Conservation (phyloP, 2,888 invertebrate species). For the Elegia similella region DNA sequence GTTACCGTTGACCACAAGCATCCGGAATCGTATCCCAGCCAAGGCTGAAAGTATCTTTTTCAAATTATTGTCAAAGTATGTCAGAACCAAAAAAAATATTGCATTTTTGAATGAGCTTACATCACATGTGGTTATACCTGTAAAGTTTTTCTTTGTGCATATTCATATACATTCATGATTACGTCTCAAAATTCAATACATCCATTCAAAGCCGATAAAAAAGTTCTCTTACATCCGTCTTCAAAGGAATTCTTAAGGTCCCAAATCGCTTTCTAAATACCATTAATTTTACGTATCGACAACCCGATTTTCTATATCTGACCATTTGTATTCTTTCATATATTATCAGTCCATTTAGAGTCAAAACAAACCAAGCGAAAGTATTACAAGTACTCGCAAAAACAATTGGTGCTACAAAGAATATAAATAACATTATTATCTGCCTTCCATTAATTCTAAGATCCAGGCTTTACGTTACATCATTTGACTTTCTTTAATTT, state of each 20-base stretch:
- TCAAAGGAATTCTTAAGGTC: background rate
- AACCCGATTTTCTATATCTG: background rate
- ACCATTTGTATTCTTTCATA: conserved; percentile 12
- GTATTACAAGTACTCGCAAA: background rate
- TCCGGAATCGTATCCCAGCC: too few relatives aligned
- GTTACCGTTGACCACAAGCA: too few relatives aligned
- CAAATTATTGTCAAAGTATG: too few relatives aligned
- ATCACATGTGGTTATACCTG: too few relatives aligned
- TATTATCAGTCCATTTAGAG: conserved; percentile 12
- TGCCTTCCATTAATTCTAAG: background rate
- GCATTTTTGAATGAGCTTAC: too few relatives aligned
- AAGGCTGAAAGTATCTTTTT: too few relatives aligned
- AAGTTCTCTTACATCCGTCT: background rate
- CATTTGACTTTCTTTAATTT: background rate
- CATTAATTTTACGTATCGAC: background rate
- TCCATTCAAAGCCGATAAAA: background rate
- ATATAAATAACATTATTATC: conserved; percentile 7
- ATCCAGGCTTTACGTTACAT: background rate
- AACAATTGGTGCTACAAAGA: background rate
- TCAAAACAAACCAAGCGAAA: conserved; percentile 4
- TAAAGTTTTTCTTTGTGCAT: too few relatives aligned
- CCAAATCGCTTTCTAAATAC: background rate
- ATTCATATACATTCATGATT: background rate
- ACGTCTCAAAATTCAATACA: background rate
- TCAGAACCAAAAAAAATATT: too few relatives aligned